Evolutionary conservation across 2,797 vertebrate species (phyloP).

Genomic region (Eutrigla gurnardus): DNA sequence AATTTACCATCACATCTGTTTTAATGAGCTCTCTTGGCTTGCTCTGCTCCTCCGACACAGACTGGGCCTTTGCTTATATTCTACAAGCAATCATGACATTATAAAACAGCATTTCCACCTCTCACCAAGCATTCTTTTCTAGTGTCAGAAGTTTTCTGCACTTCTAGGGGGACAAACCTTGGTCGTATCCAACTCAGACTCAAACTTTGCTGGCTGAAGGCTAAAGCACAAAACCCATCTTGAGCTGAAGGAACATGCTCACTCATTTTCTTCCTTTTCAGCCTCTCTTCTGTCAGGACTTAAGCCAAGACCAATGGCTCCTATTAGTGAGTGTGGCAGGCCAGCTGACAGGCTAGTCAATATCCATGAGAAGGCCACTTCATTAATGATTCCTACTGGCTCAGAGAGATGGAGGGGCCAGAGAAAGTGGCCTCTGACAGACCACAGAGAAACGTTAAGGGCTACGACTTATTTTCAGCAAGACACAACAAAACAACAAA

Average conservation of each 20-base stretch:
- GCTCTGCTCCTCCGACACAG: slow-evolving; percentile 76
- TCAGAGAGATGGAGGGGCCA: slow-evolving; percentile 89
- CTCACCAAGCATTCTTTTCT: slow-evolving; percentile 17
- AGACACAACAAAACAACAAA: slow-evolving; percentile 29
- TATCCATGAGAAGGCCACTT: slow-evolving; percentile 99
- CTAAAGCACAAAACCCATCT: slow-evolving; percentile 47
- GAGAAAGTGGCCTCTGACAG: slow-evolving; percentile 92
- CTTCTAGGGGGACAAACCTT: slow-evolving; percentile 14
- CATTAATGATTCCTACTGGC: slow-evolving; percentile 96
- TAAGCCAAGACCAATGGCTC: slow-evolving; percentile 95
- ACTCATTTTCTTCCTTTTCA: slow-evolving; percentile 62
- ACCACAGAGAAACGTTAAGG: slow-evolving; percentile 53
- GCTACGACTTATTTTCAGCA: slow-evolving; percentile 52
- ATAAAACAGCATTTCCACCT: slow-evolving; percentile 30
- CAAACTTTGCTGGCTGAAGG: slow-evolving; percentile 43
- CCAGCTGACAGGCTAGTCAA: slow-evolving; percentile 98
- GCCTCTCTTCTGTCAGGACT: slow-evolving; percentile 69
- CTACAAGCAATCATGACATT: slow-evolving; percentile 29
- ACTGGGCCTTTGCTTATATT: slow-evolving; percentile 57
- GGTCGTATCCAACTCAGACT: slow-evolving; percentile 3
- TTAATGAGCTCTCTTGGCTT: slow-evolving; percentile 86
- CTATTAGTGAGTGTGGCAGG: slow-evolving; percentile 98
- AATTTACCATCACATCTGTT: slow-evolving; percentile 68
- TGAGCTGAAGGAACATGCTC: slow-evolving; percentile 49
- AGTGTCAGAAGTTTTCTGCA: slow-evolving; percentile 18